A percentile compares a stretch with the other conserved stretches of the same genome.
These are phyloP conservation scores for Leptodactylus fuscus DNA, from an alignment of 2,113 vertebrate genomes.

Conservation along the genomic window DNA sequence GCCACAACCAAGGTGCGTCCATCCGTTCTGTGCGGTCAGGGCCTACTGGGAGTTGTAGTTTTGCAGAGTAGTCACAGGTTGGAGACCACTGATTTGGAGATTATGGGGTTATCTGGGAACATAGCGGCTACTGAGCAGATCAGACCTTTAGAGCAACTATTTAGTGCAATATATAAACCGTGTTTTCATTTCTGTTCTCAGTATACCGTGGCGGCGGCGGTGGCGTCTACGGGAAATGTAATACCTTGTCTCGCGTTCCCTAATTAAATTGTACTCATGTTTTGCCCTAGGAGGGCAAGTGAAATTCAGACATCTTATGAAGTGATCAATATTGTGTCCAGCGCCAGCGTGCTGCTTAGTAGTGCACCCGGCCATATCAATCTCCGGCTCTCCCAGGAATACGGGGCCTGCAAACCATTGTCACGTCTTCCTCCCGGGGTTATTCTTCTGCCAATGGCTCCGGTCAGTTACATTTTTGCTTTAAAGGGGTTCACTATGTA, in stretches of 20 bases:
- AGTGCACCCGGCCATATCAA: conserved; percentile 1
- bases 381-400: neutral
- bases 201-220: too few relatives aligned
- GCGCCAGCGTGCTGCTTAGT: neutral
- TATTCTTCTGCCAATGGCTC: neutral
- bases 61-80: too few relatives aligned
- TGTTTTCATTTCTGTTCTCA: neutral
- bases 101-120: too few relatives aligned
- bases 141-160: neutral
- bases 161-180: neutral
- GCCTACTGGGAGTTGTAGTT: neutral
- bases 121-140: neutral
- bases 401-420: neutral
- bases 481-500: too few relatives aligned
- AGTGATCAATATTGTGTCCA: conserved; percentile 37
- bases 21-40: too few relatives aligned
- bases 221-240: neutral
- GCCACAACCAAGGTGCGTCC: too few relatives aligned
- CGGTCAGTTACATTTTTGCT: too few relatives aligned
- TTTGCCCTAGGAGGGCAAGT: conserved; percentile 17
- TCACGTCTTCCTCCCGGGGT: neutral
- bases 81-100: neutral
- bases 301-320: conserved; percentile 6
- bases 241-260: neutral
- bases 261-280: conserved; percentile 11